These are phyloP conservation scores for Amblyopsis rosae DNA, from an alignment of 2,113 vertebrate genomes.

Conservation along the genomic window DNA sequence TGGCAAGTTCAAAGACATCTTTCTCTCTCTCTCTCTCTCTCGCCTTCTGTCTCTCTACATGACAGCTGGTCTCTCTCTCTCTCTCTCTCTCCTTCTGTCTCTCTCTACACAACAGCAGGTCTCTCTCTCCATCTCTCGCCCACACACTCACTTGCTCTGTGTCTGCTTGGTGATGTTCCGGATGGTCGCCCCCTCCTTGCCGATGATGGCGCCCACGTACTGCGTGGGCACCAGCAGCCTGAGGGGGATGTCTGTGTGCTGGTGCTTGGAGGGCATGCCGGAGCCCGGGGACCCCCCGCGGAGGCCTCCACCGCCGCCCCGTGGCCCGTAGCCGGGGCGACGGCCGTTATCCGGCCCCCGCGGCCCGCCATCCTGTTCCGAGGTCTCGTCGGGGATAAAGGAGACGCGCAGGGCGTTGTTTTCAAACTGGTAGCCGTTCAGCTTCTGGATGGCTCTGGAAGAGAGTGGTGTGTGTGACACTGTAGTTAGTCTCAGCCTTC, in stretches of 20 bases:
- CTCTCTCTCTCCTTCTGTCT: no score
- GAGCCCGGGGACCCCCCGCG: conserved; percentile 83
- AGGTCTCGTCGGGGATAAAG: conserved; percentile 90
- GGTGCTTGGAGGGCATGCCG: conserved; percentile 82
- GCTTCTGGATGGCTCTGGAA: conserved; percentile 91
- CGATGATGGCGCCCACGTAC: conserved; percentile 93
- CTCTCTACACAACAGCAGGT: no score
- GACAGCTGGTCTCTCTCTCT: no score
- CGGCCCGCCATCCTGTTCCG: conserved; percentile 65
- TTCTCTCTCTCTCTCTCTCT: no score
- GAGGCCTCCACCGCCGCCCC: conserved; percentile 67
- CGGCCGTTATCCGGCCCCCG: conserved; percentile 86
- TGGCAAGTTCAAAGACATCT: no score
- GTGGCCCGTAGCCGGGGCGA: conserved; percentile 80
- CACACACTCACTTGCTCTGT: conserved; percentile 89
- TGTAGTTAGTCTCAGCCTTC: no score
- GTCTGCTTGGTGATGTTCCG: conserved; percentile 96
- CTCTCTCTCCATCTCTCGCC: no score
- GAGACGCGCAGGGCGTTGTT: conserved; percentile 88
- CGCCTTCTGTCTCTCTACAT: no score
- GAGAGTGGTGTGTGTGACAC: background rate
- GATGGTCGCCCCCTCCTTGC: conserved; percentile 95
- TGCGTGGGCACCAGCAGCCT: conserved; percentile 94
- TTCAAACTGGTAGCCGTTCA: conserved; percentile 93
- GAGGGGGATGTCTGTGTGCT: conserved; percentile 89